Percentiles rank a stretch among this genome's conserved stretches.
phyloP scores from a whole-genome alignment of 2,113 vertebrate species.

The Onychostruthus taczanowskii region DNA sequence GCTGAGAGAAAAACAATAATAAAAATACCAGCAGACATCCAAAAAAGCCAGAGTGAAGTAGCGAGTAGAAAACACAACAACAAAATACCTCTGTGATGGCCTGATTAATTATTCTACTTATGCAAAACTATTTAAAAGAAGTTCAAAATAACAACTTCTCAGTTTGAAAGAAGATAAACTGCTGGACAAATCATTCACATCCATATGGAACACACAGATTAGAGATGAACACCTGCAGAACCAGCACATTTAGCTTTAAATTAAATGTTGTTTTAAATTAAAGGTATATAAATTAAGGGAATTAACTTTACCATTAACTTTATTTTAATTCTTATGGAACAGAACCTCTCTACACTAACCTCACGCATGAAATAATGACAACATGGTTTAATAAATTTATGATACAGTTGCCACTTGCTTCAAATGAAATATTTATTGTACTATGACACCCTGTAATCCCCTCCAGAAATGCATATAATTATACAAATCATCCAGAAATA shows the following conservation, averaged over 20 bases:
- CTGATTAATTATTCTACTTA: background rate
- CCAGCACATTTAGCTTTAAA: background rate
- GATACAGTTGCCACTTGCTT: background rate
- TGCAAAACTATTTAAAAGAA: background rate
- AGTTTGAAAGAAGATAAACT: background rate
- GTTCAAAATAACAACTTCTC: background rate
- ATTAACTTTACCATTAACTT: background rate
- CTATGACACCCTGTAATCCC: background rate
- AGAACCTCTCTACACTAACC: background rate
- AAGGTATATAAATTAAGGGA: rapidly evolving
- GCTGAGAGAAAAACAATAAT: background rate
- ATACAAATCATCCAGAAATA: background rate
- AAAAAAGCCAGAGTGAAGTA: background rate
- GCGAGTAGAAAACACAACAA: background rate
- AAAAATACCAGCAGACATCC: background rate
- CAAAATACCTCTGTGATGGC: rapidly evolving
- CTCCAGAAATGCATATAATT: background rate
- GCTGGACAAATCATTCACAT: background rate
- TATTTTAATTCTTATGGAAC: background rate
- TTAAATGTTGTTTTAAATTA: background rate
- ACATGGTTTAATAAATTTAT: background rate
- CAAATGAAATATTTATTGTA: background rate
- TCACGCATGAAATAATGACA: background rate
- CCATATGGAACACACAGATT: background rate
- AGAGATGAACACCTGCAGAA: background rate